Base-by-base conservation (phyloP, 2,797 vertebrate species). In the Chiroxiphia lanceolata region DNA sequence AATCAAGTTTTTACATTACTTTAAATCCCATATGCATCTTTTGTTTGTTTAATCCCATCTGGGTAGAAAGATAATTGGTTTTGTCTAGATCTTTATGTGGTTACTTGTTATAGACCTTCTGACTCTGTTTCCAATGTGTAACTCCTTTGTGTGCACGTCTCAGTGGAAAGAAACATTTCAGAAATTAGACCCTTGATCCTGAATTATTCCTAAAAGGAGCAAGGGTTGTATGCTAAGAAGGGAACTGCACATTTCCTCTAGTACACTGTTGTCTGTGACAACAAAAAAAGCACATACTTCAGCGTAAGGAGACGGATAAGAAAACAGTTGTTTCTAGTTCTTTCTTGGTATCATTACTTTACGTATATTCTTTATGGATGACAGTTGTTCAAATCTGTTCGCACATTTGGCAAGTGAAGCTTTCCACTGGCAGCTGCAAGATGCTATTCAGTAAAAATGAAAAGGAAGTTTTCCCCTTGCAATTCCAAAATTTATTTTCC, bases 391-490 rank as follows among this genome's bases (percentile, higher is more conserved):
- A 59, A 27, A 78, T 83, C 36, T 80, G 33, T 57, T 64, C 47
- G 40, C 20, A 8, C 15, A 5, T 87, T 81, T 89, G 70, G 36
- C 31, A 45, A 27, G 22, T 42, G 40, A 87, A 74, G 20, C 33
- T 85, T 40, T 83, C 40, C 1, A 2, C 10, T 71, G 18, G 34
- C 40, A 60, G 68, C 63, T 78, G 33, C 0, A 0, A 85, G 53
- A 27, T 87, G 36, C 15, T 79, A 19, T 70, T 87, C 45, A 54
- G 33, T 22, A 76, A 27, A 87, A 75, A 42, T 13, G 8, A 29
- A 75, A 57, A 64, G 11, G 45, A 68, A 20, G 5, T 33, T 72
- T 87, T 80, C 23, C 26, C 9, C 13, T 45, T 79, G 42, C 5
- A 56, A 10, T 54, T 91, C 38, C 47, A 81, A 71, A 67, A 31